A percentile compares a stretch with the other conserved stretches of the same genome.
Conservation (phyloP, 2,888 invertebrate species). For the Herminia tarsipennalis region DNA sequence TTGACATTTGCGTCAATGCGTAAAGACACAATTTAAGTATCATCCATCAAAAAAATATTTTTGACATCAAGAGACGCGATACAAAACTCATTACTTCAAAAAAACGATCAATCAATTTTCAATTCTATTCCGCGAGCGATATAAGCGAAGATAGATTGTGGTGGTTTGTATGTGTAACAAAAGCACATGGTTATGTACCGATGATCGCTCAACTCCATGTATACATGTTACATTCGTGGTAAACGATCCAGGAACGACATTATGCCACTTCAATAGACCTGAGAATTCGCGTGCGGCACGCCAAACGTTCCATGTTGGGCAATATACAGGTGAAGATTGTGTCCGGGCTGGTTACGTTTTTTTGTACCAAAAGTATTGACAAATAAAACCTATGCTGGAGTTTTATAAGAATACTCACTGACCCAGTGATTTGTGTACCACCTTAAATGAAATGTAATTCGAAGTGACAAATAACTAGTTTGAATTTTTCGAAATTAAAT, state of each 20-base stretch:
- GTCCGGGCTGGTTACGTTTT: conserved; percentile 4
- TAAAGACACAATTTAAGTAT: conserved; percentile 3
- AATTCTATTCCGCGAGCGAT: conserved; percentile 17
- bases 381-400: too few relatives aligned
- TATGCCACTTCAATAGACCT: conserved; percentile 62
- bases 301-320: conserved; percentile 47
- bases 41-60: conserved; percentile 11
- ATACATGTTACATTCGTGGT: conserved; percentile 29
- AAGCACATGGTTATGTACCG: conserved; percentile 21
- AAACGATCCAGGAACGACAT: conserved; percentile 51
- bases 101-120: conserved; percentile 19
- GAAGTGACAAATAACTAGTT: too few relatives aligned
- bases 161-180: conserved; percentile 6
- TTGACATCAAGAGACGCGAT: conserved; percentile 5
- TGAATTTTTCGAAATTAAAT: too few relatives aligned
- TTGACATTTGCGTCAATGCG: not conserved
- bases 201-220: conserved; percentile 13
- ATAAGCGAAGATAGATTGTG: conserved; percentile 27
- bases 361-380: too few relatives aligned
- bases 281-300: conserved; percentile 67
- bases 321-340: conserved; percentile 30
- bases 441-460: too few relatives aligned
- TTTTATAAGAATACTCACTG: too few relatives aligned
- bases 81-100: conserved; percentile 11
- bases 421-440: too few relatives aligned